phyloP scores from a whole-genome alignment of 2,113 vertebrate species.

The Redunca redunca region DNA sequence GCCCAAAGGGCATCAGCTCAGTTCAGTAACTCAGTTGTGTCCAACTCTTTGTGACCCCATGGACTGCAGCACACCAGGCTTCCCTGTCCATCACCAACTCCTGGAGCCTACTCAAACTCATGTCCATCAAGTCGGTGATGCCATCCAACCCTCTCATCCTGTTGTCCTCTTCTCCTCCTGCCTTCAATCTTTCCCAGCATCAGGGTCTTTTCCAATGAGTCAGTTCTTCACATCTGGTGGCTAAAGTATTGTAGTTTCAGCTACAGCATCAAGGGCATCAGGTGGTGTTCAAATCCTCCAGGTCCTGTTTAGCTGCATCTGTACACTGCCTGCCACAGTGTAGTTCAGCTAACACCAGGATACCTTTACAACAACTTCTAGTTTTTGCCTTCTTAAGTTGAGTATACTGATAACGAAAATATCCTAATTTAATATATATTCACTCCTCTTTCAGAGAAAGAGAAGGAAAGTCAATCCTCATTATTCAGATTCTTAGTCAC shows the following conservation, averaged over 20 bases:
- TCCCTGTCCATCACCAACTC: background rate
- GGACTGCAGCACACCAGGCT: background rate
- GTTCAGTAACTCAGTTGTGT: background rate
- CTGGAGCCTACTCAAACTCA: background rate
- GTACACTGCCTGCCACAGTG: background rate
- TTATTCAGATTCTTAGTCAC: background rate
- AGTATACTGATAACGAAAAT: background rate
- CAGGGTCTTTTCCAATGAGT: background rate
- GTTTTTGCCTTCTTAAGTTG: background rate
- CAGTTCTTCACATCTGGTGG: background rate
- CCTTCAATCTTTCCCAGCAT: background rate
- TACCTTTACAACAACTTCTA: background rate
- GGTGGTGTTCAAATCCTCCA: background rate
- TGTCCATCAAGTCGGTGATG: background rate
- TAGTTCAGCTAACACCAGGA: background rate
- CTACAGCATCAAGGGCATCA: background rate
- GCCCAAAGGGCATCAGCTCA: background rate
- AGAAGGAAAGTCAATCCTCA: background rate
- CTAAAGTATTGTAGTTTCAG: background rate
- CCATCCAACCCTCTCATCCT: background rate
- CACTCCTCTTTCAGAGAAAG: background rate
- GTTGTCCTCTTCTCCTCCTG: background rate
- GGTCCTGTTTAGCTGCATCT: rapidly evolving
- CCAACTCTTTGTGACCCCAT: background rate
- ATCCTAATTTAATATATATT: background rate